Base-by-base conservation (phyloP, 2,888 invertebrate genomes). In the Pecten maximus region DNA sequence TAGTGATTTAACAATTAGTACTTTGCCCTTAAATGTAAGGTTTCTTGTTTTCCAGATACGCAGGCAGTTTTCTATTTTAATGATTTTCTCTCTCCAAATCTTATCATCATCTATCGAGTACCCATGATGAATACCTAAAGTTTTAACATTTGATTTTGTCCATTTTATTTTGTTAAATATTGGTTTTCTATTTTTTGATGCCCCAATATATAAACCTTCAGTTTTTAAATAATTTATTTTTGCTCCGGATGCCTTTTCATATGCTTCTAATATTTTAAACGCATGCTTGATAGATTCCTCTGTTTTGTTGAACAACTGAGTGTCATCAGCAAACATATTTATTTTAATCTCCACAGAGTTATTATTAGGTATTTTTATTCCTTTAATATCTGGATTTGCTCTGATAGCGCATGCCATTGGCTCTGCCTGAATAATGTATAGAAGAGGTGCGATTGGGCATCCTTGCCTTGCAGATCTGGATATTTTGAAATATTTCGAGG, bases 281-380 rank as follows among this genome's bases (percentile, higher is more conserved):
- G 87, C 16, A 19, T 28, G 40, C 35, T 39, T 28, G 16, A 87
- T 40, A 19, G 35, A 35, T 19, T 87, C 3, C 10, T 87, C 87
- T 6, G 60, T 60, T n/a, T 23, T 60, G 8, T 60, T 60, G 4
- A 23, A n/a, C 2, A 60, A 10, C 10, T 88, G 88, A 2, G 39
- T 88, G 54, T 88, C 88, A 88, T 88, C 88, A 2, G 50, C 88
- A 50, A 88, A 44, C 88, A 50, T 88, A n/a, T 39, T 40, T 10
- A 88, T 2, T 50, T 50, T 88, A 28, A 40, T n/a, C 23, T 60
- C 60, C n/a, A n/a, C n/a, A 23, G 23, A 23, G 1, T 88, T 39
- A 16, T 54, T 40, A 2, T 23, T 23, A 3, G 50, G 88, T 19
- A 88, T 0, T 28, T 88, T 0, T 39, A 88, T 40, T 16, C 88